A percentile compares a stretch with the other conserved stretches of the same genome.
These are phyloP conservation scores for Cygnus buccinator DNA, from an alignment of 2,113 vertebrate species.

Conservation along the genomic window DNA sequence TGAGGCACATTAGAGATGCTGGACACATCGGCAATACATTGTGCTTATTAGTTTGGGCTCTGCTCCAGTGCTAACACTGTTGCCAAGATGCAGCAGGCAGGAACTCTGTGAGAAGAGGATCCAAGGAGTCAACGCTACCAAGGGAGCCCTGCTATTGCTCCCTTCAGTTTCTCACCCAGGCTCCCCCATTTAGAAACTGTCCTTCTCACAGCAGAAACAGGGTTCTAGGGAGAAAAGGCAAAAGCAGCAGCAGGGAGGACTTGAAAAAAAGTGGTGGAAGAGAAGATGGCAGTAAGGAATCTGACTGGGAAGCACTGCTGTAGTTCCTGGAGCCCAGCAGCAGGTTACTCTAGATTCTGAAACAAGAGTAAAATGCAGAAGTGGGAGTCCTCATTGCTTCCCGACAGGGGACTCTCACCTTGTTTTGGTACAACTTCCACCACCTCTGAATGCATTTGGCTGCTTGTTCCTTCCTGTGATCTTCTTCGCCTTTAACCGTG, in stretches of 20 bases:
- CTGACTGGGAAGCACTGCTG: not conserved
- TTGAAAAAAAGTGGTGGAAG: not conserved
- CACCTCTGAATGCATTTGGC: slow-evolving; percentile 79
- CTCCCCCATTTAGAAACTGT: not conserved
- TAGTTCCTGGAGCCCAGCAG: not conserved
- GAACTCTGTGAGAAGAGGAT: not conserved
- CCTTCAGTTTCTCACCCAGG: not conserved
- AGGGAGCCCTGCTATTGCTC: not conserved
- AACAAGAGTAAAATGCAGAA: not conserved
- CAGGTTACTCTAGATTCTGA: not conserved
- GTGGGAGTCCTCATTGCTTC: not conserved
- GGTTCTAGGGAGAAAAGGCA: not conserved
- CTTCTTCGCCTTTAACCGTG: not conserved
- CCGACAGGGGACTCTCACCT: slow-evolving; percentile 58
- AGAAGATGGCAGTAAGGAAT: not conserved
- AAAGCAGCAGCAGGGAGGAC: not conserved
- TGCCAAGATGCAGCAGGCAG: not conserved
- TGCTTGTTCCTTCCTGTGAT: slow-evolving; percentile 67
- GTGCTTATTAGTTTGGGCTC: not conserved
- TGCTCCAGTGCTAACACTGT: not conserved
- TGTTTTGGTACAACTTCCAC: slow-evolving; percentile 78
- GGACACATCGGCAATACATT: not conserved
- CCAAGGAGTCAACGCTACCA: not conserved
- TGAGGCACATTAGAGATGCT: not conserved
- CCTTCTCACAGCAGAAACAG: not conserved